Evolutionary conservation across 2,797 vertebrate species (phyloP), one percentile per base, ranked within the genome.

Genomic region (Xiphorhynchus erythropygius): DNA sequence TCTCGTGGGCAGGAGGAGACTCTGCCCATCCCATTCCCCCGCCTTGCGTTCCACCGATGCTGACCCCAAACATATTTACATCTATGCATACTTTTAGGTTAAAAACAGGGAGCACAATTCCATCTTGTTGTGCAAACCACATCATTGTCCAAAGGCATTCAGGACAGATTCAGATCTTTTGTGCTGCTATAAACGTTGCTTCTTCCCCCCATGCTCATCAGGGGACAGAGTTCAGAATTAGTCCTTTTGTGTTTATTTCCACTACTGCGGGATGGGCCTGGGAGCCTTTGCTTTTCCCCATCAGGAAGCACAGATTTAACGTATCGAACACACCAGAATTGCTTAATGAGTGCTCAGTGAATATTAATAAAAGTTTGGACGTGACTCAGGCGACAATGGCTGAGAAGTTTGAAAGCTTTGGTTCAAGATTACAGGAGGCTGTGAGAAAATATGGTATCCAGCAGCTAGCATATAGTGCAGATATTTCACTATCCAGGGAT

Each of bases 401-500:
- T 77, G 91, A 97, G 96, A 98, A 97, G 97, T 97, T 89, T 96
- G 96, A 97, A 97, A 93, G 95, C 97, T 96, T 97, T 90, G 30
- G 62, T 90, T 95, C 91, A 93, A 97, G 97, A 98, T 98, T 97
- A 97, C 95, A 97, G 96, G 95, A 79, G 74, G 94, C 96, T 95
- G 95, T 77, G 95, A 97, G 97, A 90, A 98, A 97, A 98, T 96
- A 97, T 92, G 95, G 87, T 97, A 94, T 97, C 95, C 64, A 88
- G 96, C 97, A 95, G 95, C 74, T 91, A 97, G 97, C 97, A 96
- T 97, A 97, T 95, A 96, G 97, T 74, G 52, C 90, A 67, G 97
- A 95, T 97, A 97, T 97, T 98, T 97, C 95, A 84, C 97, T 97
- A 98, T 98, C 98, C 97, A 96, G 97, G 97, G 97, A 98, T 98